Percentiles rank a stretch among this genome's conserved stretches.
Evolutionary conservation across 1,140 invertebrate genomes (phyloP).

Genomic region (Oryzaephilus surinamensis): DNA sequence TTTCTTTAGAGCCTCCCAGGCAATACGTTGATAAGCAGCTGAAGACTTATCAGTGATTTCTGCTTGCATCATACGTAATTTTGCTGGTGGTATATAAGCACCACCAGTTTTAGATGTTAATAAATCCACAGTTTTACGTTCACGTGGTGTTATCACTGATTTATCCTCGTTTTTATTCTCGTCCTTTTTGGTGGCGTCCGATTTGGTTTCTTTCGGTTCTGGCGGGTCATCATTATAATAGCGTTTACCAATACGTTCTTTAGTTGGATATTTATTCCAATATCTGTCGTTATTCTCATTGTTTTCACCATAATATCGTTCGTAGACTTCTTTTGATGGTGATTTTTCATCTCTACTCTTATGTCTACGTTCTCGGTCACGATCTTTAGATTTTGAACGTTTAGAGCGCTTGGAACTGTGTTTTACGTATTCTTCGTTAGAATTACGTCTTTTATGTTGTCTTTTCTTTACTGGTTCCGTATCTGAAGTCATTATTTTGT

Average conservation of each 20-base stretch:
- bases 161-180: constrained; percentile 19
- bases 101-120: constrained; percentile 84
- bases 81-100: constrained; percentile 97
- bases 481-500: no score
- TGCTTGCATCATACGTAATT: constrained; percentile 86
- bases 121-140: constrained; percentile 56
- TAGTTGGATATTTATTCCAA: constrained; percentile 36
- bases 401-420: no score
- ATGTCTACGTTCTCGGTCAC: constrained; percentile 15
- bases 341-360: no score
- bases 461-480: no score
- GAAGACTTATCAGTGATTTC: constrained; percentile 89
- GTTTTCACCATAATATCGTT: constrained; percentile 31
- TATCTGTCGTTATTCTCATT: constrained; percentile 31
- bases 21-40: constrained; percentile 86
- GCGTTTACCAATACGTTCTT: constrained; percentile 23
- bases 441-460: no score
- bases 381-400: no score
- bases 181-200: constrained; percentile 12
- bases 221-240: constrained; percentile 23
- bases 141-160: constrained; percentile 25
- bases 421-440: no score
- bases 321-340: constrained; percentile 18
- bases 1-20: constrained; percentile 98
- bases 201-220: constrained; percentile 14